These are phyloP conservation scores for Anagrus nilaparvatae DNA, from an alignment of 1,140 invertebrate genomes.

Conservation along the genomic window DNA sequence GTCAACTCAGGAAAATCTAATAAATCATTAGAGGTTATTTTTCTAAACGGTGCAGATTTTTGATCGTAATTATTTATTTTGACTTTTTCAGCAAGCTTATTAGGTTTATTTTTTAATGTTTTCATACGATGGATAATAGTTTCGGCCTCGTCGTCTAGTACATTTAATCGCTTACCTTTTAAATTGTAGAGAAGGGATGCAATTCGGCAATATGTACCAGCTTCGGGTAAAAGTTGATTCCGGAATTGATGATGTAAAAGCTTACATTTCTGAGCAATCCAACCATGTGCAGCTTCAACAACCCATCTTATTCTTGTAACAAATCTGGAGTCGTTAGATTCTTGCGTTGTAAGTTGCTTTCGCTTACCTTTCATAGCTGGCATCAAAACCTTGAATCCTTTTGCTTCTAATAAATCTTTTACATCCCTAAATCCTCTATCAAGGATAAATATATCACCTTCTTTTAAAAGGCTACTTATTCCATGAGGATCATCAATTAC, in stretches of 20 bases:
- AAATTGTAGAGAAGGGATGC: conserved; percentile 16
- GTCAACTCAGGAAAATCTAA: no score
- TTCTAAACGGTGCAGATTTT: conserved; percentile 14
- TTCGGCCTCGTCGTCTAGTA: conserved; percentile 9
- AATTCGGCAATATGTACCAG: conserved; percentile 15
- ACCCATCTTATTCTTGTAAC: conserved; percentile 28
- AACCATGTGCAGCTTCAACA: conserved; percentile 29
- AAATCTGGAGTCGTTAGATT: conserved; percentile 29
- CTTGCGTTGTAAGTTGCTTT: conserved; percentile 20
- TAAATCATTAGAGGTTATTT: no score
- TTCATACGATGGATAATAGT: conserved; percentile 14
- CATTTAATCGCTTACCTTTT: conserved; percentile 16
- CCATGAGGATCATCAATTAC: conserved; percentile 12
- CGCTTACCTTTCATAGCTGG: conserved; percentile 23
- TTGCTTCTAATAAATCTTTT: conserved; percentile 7
- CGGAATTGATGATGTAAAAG: conserved; percentile 19
- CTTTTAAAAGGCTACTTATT: conserved; percentile 11
- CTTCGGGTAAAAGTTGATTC: conserved; percentile 20
- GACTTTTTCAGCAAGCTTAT: conserved; percentile 14
- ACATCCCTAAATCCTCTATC: conserved; percentile 24
- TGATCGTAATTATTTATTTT: conserved; percentile 14
- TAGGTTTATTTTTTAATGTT: no score
- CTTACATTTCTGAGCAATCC: conserved; percentile 18
- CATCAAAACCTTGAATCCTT: conserved; percentile 20
- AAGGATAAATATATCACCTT: conserved; percentile 21